phyloP scores from a whole-genome alignment of 2,113 vertebrate species.

The Anarhynchus alexandrinus region DNA sequence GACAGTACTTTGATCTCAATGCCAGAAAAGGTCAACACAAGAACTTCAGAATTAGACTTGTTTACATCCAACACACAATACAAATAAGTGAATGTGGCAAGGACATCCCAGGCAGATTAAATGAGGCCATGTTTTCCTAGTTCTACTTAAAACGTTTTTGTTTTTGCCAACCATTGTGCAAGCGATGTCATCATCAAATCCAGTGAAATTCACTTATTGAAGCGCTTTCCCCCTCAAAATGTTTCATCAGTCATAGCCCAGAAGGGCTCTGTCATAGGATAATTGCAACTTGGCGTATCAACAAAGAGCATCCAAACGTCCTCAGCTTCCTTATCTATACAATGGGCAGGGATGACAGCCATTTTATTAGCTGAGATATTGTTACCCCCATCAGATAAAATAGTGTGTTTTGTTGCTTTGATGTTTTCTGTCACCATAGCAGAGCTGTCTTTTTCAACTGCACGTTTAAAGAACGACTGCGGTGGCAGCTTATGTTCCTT shows the following conservation, averaged over 20 bases:
- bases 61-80: slow-evolving; percentile 53
- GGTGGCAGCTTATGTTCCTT: slow-evolving; percentile 4
- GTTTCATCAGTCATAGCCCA: slow-evolving; percentile 64
- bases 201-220: slow-evolving; percentile 58
- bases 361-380: slow-evolving; percentile 71
- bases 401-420: slow-evolving; percentile 40
- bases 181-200: slow-evolving; percentile 47
- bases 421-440: slow-evolving; percentile 48
- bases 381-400: slow-evolving; percentile 69
- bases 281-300: slow-evolving; percentile 58
- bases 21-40: slow-evolving; percentile 56
- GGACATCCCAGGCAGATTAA: slow-evolving; percentile 45
- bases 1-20: slow-evolving; percentile 61
- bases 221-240: neutral
- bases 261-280: slow-evolving; percentile 35
- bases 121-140: neutral
- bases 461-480: neutral
- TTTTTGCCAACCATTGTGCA: slow-evolving; percentile 35
- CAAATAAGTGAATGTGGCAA: slow-evolving; percentile 58
- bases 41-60: slow-evolving; percentile 64
- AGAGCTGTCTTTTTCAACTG: slow-evolving; percentile 14
- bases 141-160: slow-evolving; percentile 52
- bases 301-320: slow-evolving; percentile 44
- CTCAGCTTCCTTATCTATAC: slow-evolving; percentile 55
- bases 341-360: slow-evolving; percentile 52